phyloP scores from a whole-genome alignment of 1,140 invertebrate genomes.

The Augochlora pura region DNA sequence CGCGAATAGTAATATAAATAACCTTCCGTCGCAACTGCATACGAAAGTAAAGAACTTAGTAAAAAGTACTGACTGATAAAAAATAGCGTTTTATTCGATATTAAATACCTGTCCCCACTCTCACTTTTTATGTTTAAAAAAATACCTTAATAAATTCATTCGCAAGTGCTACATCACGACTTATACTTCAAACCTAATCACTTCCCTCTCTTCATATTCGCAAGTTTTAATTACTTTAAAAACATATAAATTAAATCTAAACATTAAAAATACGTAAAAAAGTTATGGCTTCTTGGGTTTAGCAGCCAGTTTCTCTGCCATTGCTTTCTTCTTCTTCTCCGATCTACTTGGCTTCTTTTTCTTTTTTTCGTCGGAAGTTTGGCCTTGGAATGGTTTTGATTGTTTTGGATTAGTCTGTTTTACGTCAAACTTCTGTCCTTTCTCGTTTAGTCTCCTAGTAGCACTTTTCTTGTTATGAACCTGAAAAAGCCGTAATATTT shows the following conservation, averaged over 20 bases:
- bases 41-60: slow-evolving; percentile 67
- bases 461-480: slow-evolving; percentile 40
- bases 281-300: slow-evolving; percentile 65
- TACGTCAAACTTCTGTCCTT: slow-evolving; percentile 48
- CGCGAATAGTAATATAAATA: slow-evolving; percentile 81
- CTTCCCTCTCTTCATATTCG: neutral
- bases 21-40: slow-evolving; percentile 85
- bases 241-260: neutral
- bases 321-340: slow-evolving; percentile 70
- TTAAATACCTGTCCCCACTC: slow-evolving; percentile 13
- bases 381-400: slow-evolving; percentile 65
- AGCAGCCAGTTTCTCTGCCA: slow-evolving; percentile 69
- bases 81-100: slow-evolving; percentile 26
- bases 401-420: slow-evolving; percentile 62
- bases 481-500: slow-evolving; percentile 36
- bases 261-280: slow-evolving; percentile 14
- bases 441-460: slow-evolving; percentile 52
- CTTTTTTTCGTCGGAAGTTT: slow-evolving; percentile 70
- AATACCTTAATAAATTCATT: slow-evolving; percentile 14
- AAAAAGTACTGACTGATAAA: slow-evolving; percentile 33
- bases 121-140: slow-evolving; percentile 26
- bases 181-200: neutral
- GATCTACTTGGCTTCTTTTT: slow-evolving; percentile 67
- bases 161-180: neutral
- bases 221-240: neutral